These are phyloP conservation scores for Ischnura elegans DNA, from an alignment of 2,888 invertebrate genomes.

Conservation along the genomic window DNA sequence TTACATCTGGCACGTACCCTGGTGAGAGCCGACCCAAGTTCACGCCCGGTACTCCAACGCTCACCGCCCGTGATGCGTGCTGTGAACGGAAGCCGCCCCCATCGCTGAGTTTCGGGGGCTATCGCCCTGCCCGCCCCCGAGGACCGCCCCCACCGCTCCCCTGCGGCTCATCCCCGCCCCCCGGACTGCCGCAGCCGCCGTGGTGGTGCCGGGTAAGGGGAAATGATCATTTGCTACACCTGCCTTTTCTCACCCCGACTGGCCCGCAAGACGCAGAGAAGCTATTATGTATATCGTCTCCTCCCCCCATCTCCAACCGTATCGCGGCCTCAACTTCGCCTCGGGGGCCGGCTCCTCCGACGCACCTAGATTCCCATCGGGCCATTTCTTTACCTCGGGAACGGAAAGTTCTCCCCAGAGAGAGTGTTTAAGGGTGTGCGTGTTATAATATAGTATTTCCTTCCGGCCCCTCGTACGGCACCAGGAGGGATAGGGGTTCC, in stretches of 20 bases:
- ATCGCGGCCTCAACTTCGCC: neutral
- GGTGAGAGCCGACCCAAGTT: too few relatives aligned
- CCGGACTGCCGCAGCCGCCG: neutral
- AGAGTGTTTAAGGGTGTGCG: neutral
- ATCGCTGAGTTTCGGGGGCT: neutral
- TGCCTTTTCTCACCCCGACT: conserved; percentile 53
- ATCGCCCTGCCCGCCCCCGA: neutral
- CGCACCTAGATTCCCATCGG: neutral
- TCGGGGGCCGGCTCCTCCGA: neutral
- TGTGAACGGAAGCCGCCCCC: too few relatives aligned
- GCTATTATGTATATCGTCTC: neutral
- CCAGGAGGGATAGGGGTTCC: too few relatives aligned
- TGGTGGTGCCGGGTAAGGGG: neutral
- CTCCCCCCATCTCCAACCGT: neutral
- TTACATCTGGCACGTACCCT: too few relatives aligned
- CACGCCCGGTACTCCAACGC: too few relatives aligned
- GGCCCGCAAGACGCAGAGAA: neutral
- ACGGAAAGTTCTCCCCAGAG: neutral
- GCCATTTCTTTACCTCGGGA: neutral
- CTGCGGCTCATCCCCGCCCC: neutral
- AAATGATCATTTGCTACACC: conserved; percentile 59
- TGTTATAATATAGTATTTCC: neutral
- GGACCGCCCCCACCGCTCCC: neutral
- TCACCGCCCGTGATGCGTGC: too few relatives aligned
- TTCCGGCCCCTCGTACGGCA: neutral